phyloP scores from a whole-genome alignment of 2,113 vertebrate species.

The Salvator merianae region DNA sequence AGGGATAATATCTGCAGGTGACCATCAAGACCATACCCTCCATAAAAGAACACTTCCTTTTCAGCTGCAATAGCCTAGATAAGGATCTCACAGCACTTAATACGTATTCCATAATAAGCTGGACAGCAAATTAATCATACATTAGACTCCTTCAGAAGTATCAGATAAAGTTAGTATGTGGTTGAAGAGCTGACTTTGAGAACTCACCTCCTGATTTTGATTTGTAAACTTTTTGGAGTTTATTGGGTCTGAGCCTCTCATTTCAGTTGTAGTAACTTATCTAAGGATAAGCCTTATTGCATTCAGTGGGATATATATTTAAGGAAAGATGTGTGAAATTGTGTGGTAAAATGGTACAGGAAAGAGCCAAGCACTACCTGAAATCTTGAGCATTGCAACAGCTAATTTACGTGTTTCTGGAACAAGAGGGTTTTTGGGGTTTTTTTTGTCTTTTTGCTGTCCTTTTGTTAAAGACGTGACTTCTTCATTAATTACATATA shows the following conservation, averaged over 20 bases:
- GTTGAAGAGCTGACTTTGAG: not conserved
- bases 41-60: not conserved
- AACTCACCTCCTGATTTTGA: not conserved
- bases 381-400: not conserved
- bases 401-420: not conserved
- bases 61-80: not conserved
- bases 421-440: too few species aligned
- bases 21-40: not conserved
- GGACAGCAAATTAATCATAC: not conserved
- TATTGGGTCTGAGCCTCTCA: too few species aligned
- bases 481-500: too few species aligned
- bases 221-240: not conserved
- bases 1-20: not conserved
- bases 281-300: not conserved
- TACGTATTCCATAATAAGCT: not conserved
- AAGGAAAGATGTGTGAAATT: not conserved
- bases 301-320: not conserved
- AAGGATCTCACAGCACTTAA: not conserved
- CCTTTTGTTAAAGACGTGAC: not conserved
- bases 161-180: not conserved
- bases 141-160: not conserved
- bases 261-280: too few species aligned
- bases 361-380: not conserved
- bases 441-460: too few species aligned
- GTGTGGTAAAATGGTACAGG: not conserved